Evolutionary conservation across 2,797 vertebrate genomes (phyloP).

Genomic region (Molossus molossus): DNA sequence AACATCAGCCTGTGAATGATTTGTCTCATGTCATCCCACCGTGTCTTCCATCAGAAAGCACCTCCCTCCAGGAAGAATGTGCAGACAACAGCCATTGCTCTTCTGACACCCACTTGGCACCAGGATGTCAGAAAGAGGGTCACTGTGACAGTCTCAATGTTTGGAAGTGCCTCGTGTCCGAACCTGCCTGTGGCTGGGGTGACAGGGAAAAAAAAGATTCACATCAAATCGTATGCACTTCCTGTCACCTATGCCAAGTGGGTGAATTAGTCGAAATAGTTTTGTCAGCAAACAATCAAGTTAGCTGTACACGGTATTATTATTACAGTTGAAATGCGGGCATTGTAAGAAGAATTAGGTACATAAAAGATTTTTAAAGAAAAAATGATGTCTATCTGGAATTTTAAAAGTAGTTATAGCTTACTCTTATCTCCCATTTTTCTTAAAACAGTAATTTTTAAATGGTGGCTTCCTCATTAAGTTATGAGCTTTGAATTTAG

Average conservation of each 20-base stretch:
- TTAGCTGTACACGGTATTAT: not conserved
- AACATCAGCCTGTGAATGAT: constrained; percentile 81
- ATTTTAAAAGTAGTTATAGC: not conserved
- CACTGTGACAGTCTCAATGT: not conserved
- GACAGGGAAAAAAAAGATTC: not conserved
- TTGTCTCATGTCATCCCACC: constrained; percentile 76
- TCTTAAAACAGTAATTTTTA: not conserved
- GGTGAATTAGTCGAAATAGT: not conserved
- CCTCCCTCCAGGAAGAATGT: constrained; percentile 80
- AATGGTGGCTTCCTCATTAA: not conserved
- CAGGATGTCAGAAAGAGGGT: not conserved
- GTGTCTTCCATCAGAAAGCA: constrained; percentile 85
- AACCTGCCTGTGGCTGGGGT: not conserved
- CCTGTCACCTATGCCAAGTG: not conserved
- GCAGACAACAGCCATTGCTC: constrained; percentile 70
- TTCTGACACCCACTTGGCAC: constrained; percentile 73
- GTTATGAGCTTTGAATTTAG: constrained; percentile 8
- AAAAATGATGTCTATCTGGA: not conserved
- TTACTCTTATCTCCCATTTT: not conserved
- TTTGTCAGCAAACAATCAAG: not conserved
- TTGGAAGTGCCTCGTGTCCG: not conserved
- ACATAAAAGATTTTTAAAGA: not conserved
- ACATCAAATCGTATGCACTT: not conserved
- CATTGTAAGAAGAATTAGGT: constrained; percentile 28
- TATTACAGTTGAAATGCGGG: not conserved